Base-by-base conservation (phyloP, 2,113 vertebrate species). In the Craseonycteris thonglongyai region DNA sequence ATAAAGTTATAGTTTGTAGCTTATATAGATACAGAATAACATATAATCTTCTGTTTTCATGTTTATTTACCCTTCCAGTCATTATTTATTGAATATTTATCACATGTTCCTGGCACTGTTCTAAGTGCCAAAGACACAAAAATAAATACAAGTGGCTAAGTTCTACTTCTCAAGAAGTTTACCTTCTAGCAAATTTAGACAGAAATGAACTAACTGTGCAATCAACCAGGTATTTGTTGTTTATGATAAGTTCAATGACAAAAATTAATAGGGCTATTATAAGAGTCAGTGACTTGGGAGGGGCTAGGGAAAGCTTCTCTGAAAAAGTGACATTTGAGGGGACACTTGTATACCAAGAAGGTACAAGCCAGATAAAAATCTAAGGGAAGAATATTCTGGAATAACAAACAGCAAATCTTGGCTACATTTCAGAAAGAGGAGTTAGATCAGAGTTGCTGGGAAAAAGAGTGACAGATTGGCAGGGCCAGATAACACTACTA, bases 81-180 rank as follows among this genome's bases (percentile, higher is more conserved):
- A 72, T 47, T 63, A 83, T n/a, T 88, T 82, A 66, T 14, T 83
- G n/a, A 75, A 21, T 83, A 58, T 75, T 83, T 84, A 84, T 35
- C 65, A 38, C 65, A 1, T 61, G 51, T 81, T 26, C 21, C 42
- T 47, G 49, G 40, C 21, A 47, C n/a, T 74, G 3, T 68, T 93
- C 24, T 92, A 68, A 40, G 18, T 33, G 6, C 1, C 35, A 26
- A 89, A 18, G 40, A 45, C 35, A 26, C 1, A 69, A 24, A 79
- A 78, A 66, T 30, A 1, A 38, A 63, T 51, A 12, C 5, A 56
- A 35, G 58, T 14, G 33, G 24, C 56, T 51, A 89, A 85, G 9
- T 66, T 59, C 22, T 1, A 5, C 16, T 56, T 89, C 54, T 94
- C 42, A 58, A 61, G 28, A n/a, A 40, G 2, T 72, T 40, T 85